A percentile compares a stretch with the other conserved stretches of the same genome.
Conservation (phyloP, 2,113 vertebrate species). For the Dipodomys ordii region DNA sequence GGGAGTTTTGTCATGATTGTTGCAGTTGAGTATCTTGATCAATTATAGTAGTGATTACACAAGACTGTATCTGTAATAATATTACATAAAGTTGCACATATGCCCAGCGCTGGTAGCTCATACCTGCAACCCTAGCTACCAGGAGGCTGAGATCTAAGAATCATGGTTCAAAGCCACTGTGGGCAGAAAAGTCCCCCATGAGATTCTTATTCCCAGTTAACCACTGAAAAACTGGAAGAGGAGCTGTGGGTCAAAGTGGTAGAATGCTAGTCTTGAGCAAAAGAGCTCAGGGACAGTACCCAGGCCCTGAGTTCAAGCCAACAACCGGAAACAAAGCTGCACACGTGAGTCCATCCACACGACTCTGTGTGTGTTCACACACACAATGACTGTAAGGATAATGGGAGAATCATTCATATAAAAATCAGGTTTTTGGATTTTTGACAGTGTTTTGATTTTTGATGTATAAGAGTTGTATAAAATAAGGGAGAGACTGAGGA, state of each 20-base stretch:
- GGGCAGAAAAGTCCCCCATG: too few relatives aligned
- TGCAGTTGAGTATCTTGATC: neutral
- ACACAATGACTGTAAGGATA: neutral
- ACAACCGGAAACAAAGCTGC: neutral
- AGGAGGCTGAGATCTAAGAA: too few relatives aligned
- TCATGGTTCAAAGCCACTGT: too few relatives aligned
- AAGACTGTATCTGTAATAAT: neutral
- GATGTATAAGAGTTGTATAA: neutral
- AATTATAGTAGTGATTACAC: neutral
- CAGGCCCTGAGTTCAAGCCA: too few relatives aligned
- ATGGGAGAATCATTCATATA: neutral
- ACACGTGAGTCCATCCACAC: neutral
- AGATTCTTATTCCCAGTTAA: too few relatives aligned
- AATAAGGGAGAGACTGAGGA: neutral
- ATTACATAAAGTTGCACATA: neutral
- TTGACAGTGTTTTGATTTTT: neutral
- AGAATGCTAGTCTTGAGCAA: too few relatives aligned
- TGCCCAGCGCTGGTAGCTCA: too few relatives aligned
- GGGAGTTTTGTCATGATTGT: neutral
- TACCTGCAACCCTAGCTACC: too few relatives aligned
- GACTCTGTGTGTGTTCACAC: accelerated
- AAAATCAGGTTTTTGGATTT: neutral
- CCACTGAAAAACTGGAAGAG: too few relatives aligned
- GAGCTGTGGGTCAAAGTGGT: too few relatives aligned
- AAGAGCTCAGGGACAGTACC: too few relatives aligned